A percentile compares a stretch with the other conserved stretches of the same genome.
Conservation (phyloP, 1,140 invertebrate genomes). For the Galleria mellonella region DNA sequence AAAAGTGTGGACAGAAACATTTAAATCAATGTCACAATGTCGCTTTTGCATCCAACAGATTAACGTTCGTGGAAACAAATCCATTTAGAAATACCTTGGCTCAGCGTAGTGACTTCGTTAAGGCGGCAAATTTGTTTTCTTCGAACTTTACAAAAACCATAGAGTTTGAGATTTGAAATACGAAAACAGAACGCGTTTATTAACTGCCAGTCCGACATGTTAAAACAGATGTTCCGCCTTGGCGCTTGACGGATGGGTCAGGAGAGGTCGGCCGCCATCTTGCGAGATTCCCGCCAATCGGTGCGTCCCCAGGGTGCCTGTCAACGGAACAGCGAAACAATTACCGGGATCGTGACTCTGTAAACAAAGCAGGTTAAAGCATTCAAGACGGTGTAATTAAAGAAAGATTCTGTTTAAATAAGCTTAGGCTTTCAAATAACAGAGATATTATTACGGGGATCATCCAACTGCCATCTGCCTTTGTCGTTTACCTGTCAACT, state of each 20-base stretch:
- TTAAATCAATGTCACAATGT: constrained; percentile 10
- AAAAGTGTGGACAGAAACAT: constrained; percentile 9
- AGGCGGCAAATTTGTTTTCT: background rate
- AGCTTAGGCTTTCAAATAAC: background rate
- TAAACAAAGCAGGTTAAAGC: constrained; percentile 32
- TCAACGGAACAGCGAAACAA: constrained; percentile 56
- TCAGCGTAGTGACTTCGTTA: background rate
- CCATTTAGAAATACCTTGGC: background rate
- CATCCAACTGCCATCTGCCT: too few relatives aligned
- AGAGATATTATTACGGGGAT: background rate
- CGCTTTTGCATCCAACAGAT: constrained; percentile 1
- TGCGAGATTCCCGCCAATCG: constrained; percentile 54
- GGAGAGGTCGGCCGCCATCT: constrained; percentile 64
- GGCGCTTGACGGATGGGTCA: constrained; percentile 64
- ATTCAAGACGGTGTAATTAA: constrained; percentile 33
- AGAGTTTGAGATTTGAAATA: constrained; percentile 24
- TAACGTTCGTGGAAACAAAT: constrained; percentile 5
- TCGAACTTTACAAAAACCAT: constrained; percentile 11
- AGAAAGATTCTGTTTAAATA: constrained; percentile 30
- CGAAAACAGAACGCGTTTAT: constrained; percentile 49
- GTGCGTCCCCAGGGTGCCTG: constrained; percentile 47
- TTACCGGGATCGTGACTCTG: constrained; percentile 54
- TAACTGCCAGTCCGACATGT: constrained; percentile 62
- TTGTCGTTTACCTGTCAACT: too few relatives aligned
- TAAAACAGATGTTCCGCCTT: constrained; percentile 68